Base-by-base conservation (phyloP, 2,888 invertebrate genomes). In the Clitarchus hookeri region DNA sequence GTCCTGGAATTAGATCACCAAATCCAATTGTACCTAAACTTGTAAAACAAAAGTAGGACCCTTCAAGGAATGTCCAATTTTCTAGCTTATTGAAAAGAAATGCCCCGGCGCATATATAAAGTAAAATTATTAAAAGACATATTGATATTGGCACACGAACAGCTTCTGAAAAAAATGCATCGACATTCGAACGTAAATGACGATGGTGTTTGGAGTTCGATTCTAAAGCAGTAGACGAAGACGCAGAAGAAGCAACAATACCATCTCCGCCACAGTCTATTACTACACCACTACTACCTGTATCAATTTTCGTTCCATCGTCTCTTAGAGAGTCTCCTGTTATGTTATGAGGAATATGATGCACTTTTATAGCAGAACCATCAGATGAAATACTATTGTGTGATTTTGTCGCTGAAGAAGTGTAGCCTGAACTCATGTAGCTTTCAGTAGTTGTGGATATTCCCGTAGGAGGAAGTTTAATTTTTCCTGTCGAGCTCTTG, bases 1-100 rank as follows among this genome's bases (percentile, higher is more conserved):
- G 91, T 4, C 95, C 95, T 0, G 97, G 97, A 86, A 95, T 93
- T 88, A 97, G 91, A 90, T 96, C 95, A 0, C 97, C 97, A 90
- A 97, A 97, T 1, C 97, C 97, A 88, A 97, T 97, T 19, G 97
- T 97, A 44, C 96, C 96, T 87, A 91, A 88, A 86, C 91, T 93
- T 87, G 94, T 93, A 89, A 94, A 94, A 88, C 93, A 93, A 90
- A 94, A 94, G 90, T 91, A 94, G 88, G 93, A 93, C 86, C 98
- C 98, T 90, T 98, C 98, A 85, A 98, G 93, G 79, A 97, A 94
- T 87, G 95, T 95, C 99, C 99, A 99, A 89, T 95, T 95, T 91
- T 99, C 99, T 90, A 98, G 96, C 85, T 96, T 94, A 87, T 96
- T 96, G 91, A 99, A 99, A 88, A 99, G 93, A 87, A 97, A 93